Percentiles rank a stretch among this genome's conserved stretches.
Conservation (phyloP, 92 coral and sea anemone genomes). For the Actinostola sp. region DNA sequence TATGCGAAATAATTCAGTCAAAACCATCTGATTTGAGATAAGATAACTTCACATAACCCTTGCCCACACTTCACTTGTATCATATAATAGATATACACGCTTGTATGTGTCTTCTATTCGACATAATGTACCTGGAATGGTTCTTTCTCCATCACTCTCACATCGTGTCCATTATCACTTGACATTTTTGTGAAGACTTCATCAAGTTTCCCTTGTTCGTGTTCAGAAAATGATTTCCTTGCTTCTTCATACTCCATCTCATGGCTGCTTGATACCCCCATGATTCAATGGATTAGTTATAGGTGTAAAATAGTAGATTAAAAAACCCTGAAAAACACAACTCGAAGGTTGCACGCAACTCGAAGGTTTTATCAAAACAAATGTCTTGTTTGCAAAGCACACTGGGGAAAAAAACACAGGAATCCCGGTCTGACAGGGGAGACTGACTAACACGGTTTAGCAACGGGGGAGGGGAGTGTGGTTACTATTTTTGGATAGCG, state of each 20-base stretch:
- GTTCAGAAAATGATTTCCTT: constrained; percentile 39
- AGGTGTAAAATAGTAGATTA: background rate
- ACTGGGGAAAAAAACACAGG: constrained; percentile 22
- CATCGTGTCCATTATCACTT: constrained; percentile 18
- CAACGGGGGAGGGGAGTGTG: too few species aligned
- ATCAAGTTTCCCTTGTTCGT: constrained; percentile 27
- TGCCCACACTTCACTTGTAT: background rate
- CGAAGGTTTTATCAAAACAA: constrained; percentile 11
- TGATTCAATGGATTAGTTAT: constrained; percentile 14
- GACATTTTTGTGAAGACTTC: constrained; percentile 28
- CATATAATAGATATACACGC: background rate
- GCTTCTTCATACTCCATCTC: constrained; percentile 78
- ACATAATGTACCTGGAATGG: constrained; percentile 22
- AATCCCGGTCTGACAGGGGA: constrained; percentile 31
- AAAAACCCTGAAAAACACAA: background rate
- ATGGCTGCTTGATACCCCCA: constrained; percentile 89
- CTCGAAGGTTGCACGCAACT: background rate
- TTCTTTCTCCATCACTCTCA: constrained; percentile 7
- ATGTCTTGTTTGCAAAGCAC: constrained; percentile 12
- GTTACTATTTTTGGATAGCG: too few species aligned
- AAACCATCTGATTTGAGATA: too few species aligned
- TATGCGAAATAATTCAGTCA: background rate
- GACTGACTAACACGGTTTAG: too few species aligned
- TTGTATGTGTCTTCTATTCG: background rate
- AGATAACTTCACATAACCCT: background rate